Evolutionary conservation across 2,113 vertebrate species (phyloP).

Genomic region (Tychaedon coryphoeus): DNA sequence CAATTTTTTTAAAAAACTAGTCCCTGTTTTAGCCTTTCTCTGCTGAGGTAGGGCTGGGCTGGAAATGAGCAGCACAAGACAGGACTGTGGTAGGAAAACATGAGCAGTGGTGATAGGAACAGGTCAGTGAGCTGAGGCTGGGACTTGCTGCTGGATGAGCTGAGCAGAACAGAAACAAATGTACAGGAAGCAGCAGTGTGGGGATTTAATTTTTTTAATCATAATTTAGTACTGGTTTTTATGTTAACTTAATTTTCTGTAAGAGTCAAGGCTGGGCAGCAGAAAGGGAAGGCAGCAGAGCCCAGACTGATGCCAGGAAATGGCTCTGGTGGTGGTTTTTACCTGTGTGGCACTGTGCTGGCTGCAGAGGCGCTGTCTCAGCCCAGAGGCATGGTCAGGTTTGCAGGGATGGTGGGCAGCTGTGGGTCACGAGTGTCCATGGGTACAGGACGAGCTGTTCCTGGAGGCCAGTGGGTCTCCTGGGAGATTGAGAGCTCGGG

Average conservation of each 20-base stretch:
- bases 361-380: not conserved
- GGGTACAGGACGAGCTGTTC: not conserved
- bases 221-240: not conserved
- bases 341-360: rapidly evolving
- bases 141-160: not conserved
- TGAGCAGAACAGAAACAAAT: not conserved
- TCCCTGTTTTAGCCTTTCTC: not conserved
- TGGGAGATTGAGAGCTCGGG: not conserved
- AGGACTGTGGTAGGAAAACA: not conserved
- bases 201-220: not conserved
- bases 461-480: not conserved
- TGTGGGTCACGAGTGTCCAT: rapidly evolving
- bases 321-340: not conserved
- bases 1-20: not conserved
- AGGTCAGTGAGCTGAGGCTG: not conserved
- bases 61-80: not conserved
- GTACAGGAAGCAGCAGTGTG: not conserved
- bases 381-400: not conserved
- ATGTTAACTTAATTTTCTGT: not conserved
- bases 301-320: not conserved
- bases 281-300: not conserved
- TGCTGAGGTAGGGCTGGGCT: not conserved
- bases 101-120: not conserved
- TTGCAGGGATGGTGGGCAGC: not conserved
- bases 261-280: not conserved